Percentiles rank a stretch among this genome's conserved stretches.
Evolutionary conservation across 2,888 invertebrate species (phyloP).

Genomic region (Oscheius myriophilus): DNA sequence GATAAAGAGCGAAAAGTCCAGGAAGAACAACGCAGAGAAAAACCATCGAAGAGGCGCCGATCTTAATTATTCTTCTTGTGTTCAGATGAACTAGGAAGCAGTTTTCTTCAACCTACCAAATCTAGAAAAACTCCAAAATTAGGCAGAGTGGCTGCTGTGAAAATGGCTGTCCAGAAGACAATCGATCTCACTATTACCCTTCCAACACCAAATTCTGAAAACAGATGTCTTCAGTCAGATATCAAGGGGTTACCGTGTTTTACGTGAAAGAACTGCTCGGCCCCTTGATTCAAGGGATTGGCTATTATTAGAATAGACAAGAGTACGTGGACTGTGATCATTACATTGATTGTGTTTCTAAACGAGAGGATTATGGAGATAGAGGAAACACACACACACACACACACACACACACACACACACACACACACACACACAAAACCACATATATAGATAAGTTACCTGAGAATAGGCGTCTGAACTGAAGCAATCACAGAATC

Average conservation of each 20-base stretch:
- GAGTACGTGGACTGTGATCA: slow-evolving; percentile 47
- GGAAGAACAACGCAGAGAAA: slow-evolving; percentile 45
- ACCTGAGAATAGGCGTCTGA: slow-evolving; percentile 32
- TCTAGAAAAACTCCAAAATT: slow-evolving; percentile 49
- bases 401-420: no score
- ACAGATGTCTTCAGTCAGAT: not conserved
- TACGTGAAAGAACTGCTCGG: slow-evolving; percentile 38
- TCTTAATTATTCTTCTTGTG: slow-evolving; percentile 8
- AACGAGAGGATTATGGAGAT: no score
- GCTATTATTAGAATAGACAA: slow-evolving; percentile 47
- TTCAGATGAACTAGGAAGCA: no score
- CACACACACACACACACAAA: no score
- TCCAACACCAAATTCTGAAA: slow-evolving; percentile 43
- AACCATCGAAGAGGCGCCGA: slow-evolving; percentile 37
- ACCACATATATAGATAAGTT: not conserved
- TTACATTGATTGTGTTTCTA: slow-evolving; percentile 34
- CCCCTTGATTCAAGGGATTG: slow-evolving; percentile 43
- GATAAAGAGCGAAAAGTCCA: slow-evolving; percentile 37
- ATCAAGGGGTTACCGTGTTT: slow-evolving; percentile 33
- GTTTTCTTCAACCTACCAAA: slow-evolving; percentile 25
- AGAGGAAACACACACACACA: no score
- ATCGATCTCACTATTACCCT: slow-evolving; percentile 34
- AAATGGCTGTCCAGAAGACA: slow-evolving; percentile 40
- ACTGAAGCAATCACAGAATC: slow-evolving; percentile 45
- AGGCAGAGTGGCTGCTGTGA: slow-evolving; percentile 39